A percentile compares a stretch with the other conserved stretches of the same genome.
Evolutionary conservation across 2,888 invertebrate species (phyloP).

Genomic region (Tubulanus polymorphus): DNA sequence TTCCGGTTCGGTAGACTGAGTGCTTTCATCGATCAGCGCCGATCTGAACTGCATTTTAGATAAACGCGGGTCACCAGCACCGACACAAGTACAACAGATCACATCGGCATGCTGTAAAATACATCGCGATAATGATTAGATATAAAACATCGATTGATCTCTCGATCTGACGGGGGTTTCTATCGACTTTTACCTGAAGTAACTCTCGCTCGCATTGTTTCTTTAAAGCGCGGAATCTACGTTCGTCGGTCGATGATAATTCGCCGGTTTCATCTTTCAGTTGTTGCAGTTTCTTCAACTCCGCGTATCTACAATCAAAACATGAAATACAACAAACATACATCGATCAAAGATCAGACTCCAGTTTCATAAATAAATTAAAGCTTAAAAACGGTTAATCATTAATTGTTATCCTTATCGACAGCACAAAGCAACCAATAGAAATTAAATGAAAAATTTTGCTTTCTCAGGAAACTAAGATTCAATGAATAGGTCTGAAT

Average conservation of each 20-base stretch:
- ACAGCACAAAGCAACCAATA: not conserved
- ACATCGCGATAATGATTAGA: no score
- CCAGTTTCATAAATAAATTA: no score
- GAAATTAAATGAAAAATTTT: no score
- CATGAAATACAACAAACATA: not conserved
- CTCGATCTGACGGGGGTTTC: no score
- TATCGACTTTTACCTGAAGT: slow-evolving; percentile 39
- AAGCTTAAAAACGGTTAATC: slow-evolving; percentile 7
- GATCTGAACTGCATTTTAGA: slow-evolving; percentile 90
- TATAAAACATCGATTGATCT: no score
- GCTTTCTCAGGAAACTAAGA: no score
- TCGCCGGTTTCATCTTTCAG: slow-evolving; percentile 98
- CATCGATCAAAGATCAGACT: not conserved
- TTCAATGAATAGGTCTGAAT: no score
- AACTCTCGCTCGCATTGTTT: slow-evolving; percentile 86
- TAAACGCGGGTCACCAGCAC: slow-evolving; percentile 94
- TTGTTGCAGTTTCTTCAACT: slow-evolving; percentile 90
- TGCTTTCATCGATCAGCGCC: slow-evolving; percentile 94
- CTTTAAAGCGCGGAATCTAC: slow-evolving; percentile 84
- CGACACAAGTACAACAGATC: slow-evolving; percentile 98
- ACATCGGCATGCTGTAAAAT: slow-evolving; percentile 80
- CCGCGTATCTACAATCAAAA: slow-evolving; percentile 63
- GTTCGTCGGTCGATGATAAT: slow-evolving; percentile 90
- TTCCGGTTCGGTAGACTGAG: slow-evolving; percentile 91
- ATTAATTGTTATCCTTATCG: no score